These are phyloP conservation scores for Poecilia picta DNA, from an alignment of 2,797 vertebrate species.

Conservation along the genomic window DNA sequence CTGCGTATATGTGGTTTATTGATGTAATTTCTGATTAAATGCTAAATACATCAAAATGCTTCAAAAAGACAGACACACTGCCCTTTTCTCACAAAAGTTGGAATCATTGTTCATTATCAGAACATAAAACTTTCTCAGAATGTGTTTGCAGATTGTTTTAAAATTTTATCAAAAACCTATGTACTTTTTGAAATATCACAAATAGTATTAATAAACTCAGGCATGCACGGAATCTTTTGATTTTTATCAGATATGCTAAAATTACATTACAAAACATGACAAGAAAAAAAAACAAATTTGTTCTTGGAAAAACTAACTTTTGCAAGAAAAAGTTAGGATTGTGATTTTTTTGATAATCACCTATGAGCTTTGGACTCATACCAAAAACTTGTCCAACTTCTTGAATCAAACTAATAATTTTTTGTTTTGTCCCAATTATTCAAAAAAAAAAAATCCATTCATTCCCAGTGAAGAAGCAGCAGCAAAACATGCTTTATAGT, in stretches of 20 bases:
- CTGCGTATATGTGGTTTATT: neutral
- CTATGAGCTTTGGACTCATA: neutral
- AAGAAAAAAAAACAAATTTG: slow-evolving; percentile 7
- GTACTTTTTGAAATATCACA: neutral
- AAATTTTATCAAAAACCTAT: neutral
- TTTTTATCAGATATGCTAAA: slow-evolving; percentile 19
- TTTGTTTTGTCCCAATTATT: slow-evolving; percentile 10
- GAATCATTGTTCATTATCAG: slow-evolving; percentile 8
- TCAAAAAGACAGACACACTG: neutral
- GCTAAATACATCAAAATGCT: neutral
- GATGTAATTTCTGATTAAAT: neutral
- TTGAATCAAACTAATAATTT: slow-evolving; percentile 19
- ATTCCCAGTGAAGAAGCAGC: slow-evolving; percentile 10
- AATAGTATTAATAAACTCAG: slow-evolving; percentile 29
- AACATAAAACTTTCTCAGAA: neutral
- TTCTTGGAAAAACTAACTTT: neutral
- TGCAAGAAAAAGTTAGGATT: neutral
- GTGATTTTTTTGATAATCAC: slow-evolving; percentile 18
- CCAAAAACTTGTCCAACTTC: neutral
- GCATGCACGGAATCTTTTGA: slow-evolving; percentile 40
- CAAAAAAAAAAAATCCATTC: neutral
- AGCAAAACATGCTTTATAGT: neutral
- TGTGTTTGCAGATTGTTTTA: neutral
- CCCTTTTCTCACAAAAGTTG: neutral
- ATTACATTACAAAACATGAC: slow-evolving; percentile 33